Percentiles rank a stretch among this genome's conserved stretches.
These are phyloP conservation scores for Elegia similella DNA, from an alignment of 2,888 invertebrate species.

Conservation along the genomic window DNA sequence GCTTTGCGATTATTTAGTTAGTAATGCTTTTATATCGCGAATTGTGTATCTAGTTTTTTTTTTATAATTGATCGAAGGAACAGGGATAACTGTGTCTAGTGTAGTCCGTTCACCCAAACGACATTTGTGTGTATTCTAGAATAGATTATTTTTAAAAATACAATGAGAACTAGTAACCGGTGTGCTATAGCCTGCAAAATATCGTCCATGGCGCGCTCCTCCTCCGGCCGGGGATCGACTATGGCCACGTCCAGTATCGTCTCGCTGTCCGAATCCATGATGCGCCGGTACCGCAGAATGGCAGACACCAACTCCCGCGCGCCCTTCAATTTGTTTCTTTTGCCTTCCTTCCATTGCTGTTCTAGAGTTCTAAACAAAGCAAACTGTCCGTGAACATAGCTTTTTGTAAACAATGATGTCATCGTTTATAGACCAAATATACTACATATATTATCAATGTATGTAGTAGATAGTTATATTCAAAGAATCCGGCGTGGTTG, in stretches of 20 bases:
- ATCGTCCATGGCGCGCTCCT: conserved; percentile 50
- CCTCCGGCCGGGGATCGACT: conserved; percentile 46
- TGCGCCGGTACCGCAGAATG: conserved; percentile 55
- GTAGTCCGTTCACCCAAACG: too few relatives aligned
- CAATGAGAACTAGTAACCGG: conserved; percentile 37
- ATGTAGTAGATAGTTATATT: too few relatives aligned
- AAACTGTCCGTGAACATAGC: not conserved
- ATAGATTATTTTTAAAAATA: not conserved
- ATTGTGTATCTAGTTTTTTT: too few relatives aligned
- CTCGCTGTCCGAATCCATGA: conserved; percentile 53
- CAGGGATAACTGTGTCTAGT: too few relatives aligned
- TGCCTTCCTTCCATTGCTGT: conserved; percentile 56
- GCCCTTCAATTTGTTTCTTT: conserved; percentile 50
- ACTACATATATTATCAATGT: too few relatives aligned
- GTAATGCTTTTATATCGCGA: too few relatives aligned
- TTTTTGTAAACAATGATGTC: not conserved
- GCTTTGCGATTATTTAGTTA: too few relatives aligned
- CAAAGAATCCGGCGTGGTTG: too few relatives aligned
- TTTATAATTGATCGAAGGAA: too few relatives aligned
- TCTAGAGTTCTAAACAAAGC: conserved; percentile 53
- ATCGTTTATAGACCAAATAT: too few relatives aligned
- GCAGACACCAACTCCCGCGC: conserved; percentile 58
- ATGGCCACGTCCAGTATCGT: conserved; percentile 52
- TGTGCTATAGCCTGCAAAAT: conserved; percentile 56
- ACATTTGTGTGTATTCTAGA: too few relatives aligned